Evolutionary conservation across 2,113 vertebrate genomes (phyloP), one percentile per base, ranked within the genome.

Genomic region (Clarias magur): DNA sequence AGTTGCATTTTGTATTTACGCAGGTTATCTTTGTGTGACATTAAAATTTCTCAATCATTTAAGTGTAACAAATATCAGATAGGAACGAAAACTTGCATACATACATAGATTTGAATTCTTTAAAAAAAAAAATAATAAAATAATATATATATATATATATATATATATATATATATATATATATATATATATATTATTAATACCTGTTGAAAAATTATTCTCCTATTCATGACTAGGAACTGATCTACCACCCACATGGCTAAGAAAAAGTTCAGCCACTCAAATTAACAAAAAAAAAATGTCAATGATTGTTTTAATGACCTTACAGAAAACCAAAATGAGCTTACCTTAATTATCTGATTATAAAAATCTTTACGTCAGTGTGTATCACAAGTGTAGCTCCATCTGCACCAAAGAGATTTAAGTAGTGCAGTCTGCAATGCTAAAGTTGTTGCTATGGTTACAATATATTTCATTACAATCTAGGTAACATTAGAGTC

Each of bases 361-460:
- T 79, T 54, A 67, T 65, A 27, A 27, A 53, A 19, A 17, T n/a
- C 21, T 48, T 76, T 59, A 48, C 8, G 65, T 48, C 3, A 48
- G 38, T 54, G 59, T 56, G 60, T 16, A 53, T 56, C 63, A 54
- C 48, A 79, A 48, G 4, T 72, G 30, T 59, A 42, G n/a, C n/a
- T 42, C 23, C 78, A 27, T 80, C 48, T 67, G 60, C 56, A 54
- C 27, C 21, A 19, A 54, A 56, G 8, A 68, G 11, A 86, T 27
- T 11, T 62, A 60, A 60, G n/a, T 80, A 53, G 13, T 86, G 85
- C n/a, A 53, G 63, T 25, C 48, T 86, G 65, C 30, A 56, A 68
- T 59, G 12, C 42, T 80, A 72, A 82, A 76, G 57, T 83, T 76
- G 59, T 83, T 87, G 56, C 86, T 76, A 76, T 87, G 70, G 70